Evolutionary conservation across 2,888 invertebrate species (phyloP), one percentile per base, ranked within the genome.

Genomic region (Trachelus iudaicus): DNA sequence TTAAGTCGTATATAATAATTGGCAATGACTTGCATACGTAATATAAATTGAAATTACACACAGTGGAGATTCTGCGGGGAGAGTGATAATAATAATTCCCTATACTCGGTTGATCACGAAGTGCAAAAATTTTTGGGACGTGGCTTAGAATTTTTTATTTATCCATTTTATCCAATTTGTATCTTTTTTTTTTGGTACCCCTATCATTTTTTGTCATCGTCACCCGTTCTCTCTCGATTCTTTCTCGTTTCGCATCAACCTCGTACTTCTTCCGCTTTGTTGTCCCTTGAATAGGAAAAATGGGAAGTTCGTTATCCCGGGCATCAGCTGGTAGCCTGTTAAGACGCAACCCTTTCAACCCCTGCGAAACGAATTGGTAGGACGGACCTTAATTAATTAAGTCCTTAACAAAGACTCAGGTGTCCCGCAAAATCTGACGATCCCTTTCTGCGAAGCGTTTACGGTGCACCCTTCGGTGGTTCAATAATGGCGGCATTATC

Each of bases 401-500:
- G 89, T 89, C 89, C 84, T 88, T 83, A 85, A 87, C 87, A 86
- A 89, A 87, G 90, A 88, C 91, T 90, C 91, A 91, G 91, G 91
- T 91, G 91, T 87, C 85, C 85, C 83, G 82, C 84, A 84, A 87
- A 90, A 90, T 90, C 89, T 89, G 87, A 85, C 86, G 86, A 85
- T 84, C 86, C 83, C 85, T 84, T 82, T 81, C 77, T 78, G 76
- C 73, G 82, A 82, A 84, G 82, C 83, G 82, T 79, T 78, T 76
- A 68, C 73, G 34, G 37, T 37, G 75, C 77, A 75, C 81, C 82
- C 82, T 78, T 82, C 84, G 82, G 84, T 80, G 85, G 84, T 81
- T 78, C 89, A 89, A 91, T 91, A 91, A 91, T 91, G 87, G 87
- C 81, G 78, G 83, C 88, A 90, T 91, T 91, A 91, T 91, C 91